Evolutionary conservation across 2,113 vertebrate genomes (phyloP).

Genomic region (Picathartes gymnocephalus): DNA sequence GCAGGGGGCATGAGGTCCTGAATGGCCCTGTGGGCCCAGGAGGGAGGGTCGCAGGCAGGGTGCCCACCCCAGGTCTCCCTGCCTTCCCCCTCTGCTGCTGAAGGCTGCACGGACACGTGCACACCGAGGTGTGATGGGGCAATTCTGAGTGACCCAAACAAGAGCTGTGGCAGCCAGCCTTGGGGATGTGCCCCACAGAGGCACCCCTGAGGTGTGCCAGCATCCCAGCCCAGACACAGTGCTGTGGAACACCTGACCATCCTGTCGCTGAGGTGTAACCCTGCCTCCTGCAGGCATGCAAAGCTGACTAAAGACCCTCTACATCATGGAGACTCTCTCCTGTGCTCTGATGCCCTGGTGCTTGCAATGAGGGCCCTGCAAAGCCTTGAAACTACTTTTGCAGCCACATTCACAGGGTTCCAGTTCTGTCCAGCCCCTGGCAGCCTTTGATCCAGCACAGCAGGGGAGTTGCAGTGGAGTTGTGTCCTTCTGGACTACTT

Average conservation of each 20-base stretch:
- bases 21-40: neutral
- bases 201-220: neutral
- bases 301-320: neutral
- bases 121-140: fast-evolving
- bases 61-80: neutral
- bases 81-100: neutral
- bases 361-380: neutral
- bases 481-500: neutral
- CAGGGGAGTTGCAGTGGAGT: neutral
- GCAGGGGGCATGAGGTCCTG: neutral
- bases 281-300: neutral
- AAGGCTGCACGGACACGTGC: fast-evolving
- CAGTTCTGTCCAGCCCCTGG: neutral
- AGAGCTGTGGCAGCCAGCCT: neutral
- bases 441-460: neutral
- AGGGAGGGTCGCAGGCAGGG: neutral
- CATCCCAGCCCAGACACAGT: neutral
- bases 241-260: neutral
- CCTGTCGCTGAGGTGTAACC: neutral
- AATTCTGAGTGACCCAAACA: neutral
- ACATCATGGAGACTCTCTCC: neutral
- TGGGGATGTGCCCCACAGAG: neutral
- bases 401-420: fast-evolving
- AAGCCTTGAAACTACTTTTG: neutral
- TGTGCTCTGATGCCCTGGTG: neutral